Evolutionary conservation across 2,888 invertebrate species (phyloP).

Genomic region (Microctonus hyperodae): DNA sequence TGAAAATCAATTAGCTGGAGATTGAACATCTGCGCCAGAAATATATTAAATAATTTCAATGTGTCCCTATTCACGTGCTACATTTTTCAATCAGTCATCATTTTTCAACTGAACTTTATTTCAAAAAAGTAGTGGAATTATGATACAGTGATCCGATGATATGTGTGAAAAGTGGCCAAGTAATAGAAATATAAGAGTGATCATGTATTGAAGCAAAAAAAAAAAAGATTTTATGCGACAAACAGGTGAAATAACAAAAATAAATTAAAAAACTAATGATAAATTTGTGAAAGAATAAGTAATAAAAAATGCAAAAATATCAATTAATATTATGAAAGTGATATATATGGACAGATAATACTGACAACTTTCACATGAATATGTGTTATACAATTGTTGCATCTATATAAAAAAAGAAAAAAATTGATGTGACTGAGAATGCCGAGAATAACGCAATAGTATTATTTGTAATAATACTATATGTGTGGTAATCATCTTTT

Average conservation of each 20-base stretch:
- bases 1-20: conserved; percentile 46
- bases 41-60: background rate
- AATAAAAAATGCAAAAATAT: background rate
- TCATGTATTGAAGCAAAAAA: background rate
- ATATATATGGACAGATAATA: conserved; percentile 22
- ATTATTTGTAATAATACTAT: conserved; percentile 55
- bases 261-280: too few relatives aligned
- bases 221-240: background rate
- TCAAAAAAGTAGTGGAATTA: background rate
- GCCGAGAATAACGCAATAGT: conserved; percentile 48
- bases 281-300: background rate
- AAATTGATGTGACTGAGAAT: conserved; percentile 13
- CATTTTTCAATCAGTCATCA: background rate
- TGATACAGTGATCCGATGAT: background rate
- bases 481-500: conserved; percentile 58
- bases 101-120: background rate
- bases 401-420: background rate
- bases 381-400: background rate
- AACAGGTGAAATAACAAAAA: background rate
- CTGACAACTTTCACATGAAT: background rate
- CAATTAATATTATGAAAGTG: conserved; percentile 32
- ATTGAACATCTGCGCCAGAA: conserved; percentile 42
- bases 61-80: background rate
- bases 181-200: background rate
- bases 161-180: background rate